phyloP scores from a whole-genome alignment of 35 echinoderm and acorn worm genomes.

The Amphiura filiformis region DNA sequence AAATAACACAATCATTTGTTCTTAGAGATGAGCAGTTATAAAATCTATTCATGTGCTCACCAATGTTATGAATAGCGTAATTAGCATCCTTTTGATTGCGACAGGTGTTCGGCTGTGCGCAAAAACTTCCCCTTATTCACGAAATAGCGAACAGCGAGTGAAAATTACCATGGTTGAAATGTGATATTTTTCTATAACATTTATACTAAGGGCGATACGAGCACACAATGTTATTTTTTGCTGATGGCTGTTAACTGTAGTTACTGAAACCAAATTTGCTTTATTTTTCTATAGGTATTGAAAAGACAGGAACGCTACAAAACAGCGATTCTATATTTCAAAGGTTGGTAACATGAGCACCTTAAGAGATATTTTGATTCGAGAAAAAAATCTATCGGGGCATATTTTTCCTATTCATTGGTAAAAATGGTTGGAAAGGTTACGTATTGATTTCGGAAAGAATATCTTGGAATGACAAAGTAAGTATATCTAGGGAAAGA shows the following conservation, averaged over 20 bases:
- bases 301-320: not conserved
- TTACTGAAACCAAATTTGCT: conserved; percentile 4
- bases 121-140: not conserved
- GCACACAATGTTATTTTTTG: not conserved
- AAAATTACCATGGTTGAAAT: not conserved
- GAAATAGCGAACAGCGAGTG: not conserved
- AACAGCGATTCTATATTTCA: conserved; percentile 7
- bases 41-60: not conserved
- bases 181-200: not conserved
- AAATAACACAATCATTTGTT: not conserved
- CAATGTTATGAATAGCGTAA: not conserved
- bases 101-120: not conserved
- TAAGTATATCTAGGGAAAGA: not conserved
- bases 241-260: not conserved
- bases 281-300: not conserved
- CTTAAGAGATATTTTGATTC: not conserved
- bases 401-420: not conserved
- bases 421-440: not conserved
- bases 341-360: not conserved
- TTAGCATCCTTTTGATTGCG: not conserved
- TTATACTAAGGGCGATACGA: not conserved
- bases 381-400: not conserved
- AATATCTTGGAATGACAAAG: not conserved
- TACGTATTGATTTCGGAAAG: not conserved
- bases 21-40: not conserved